These are phyloP conservation scores for Anomalospiza imberbis DNA, from an alignment of 2,797 vertebrate species.

Conservation along the genomic window DNA sequence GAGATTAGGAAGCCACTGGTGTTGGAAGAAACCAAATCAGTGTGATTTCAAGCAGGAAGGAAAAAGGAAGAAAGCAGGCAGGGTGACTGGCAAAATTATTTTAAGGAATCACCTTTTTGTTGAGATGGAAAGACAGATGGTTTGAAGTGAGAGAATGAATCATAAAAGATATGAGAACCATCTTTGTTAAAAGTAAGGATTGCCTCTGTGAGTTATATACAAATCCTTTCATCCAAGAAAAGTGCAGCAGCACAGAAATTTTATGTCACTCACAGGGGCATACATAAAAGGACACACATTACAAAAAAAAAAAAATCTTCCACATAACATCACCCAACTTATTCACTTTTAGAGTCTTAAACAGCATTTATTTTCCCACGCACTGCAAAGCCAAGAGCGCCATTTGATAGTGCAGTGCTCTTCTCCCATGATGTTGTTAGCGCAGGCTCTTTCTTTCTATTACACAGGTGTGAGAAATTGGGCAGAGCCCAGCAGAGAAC, in stretches of 20 bases:
- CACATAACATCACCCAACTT: not conserved
- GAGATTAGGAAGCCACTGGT: not conserved
- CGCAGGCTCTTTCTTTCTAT: not conserved
- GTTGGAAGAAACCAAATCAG: not conserved
- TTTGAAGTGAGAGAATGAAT: not conserved
- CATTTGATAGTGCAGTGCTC: not conserved
- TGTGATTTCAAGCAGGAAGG: not conserved
- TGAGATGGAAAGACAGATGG: not conserved
- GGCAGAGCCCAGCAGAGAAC: not conserved
- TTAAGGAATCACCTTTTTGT: not conserved
- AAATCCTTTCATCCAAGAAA: conserved; percentile 1
- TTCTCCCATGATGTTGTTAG: not conserved
- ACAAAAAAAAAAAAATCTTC: not conserved
- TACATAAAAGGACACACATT: not conserved
- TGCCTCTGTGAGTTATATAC: not conserved
- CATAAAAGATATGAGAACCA: not conserved
- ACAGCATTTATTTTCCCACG: not conserved
- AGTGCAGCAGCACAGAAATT: not conserved
- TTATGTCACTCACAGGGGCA: not conserved
- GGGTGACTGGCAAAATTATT: not conserved
- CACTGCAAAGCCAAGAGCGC: not conserved
- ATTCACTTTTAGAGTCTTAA: not conserved
- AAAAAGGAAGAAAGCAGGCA: not conserved
- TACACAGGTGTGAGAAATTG: not conserved
- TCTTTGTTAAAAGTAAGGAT: not conserved